A percentile compares a stretch with the other conserved stretches of the same genome.
These are phyloP conservation scores for Odontesthes bonariensis DNA, from an alignment of 2,113 vertebrate species.

Conservation along the genomic window DNA sequence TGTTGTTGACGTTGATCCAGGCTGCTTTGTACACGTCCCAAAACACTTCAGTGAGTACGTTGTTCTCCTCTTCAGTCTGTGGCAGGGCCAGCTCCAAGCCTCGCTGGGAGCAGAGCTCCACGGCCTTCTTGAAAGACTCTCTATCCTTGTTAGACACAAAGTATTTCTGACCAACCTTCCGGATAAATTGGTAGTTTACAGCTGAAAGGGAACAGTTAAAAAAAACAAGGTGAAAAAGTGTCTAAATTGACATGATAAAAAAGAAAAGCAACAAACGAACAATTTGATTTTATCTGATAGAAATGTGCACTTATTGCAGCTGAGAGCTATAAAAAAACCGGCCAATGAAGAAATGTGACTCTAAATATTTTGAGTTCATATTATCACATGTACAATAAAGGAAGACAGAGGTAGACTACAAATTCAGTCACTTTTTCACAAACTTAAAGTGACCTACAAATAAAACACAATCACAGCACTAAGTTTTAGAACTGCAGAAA, in stretches of 20 bases:
- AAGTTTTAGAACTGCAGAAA: too few species aligned
- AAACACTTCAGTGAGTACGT: slow-evolving; percentile 11
- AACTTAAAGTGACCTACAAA: too few species aligned
- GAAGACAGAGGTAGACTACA: too few species aligned
- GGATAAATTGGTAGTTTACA: slow-evolving; percentile 17
- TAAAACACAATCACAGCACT: too few species aligned
- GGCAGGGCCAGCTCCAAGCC: slow-evolving; percentile 48
- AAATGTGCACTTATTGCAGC: too few species aligned
- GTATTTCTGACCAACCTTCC: slow-evolving; percentile 41
- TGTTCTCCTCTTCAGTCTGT: slow-evolving; percentile 40
- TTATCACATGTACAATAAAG: too few species aligned
- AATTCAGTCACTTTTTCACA: too few species aligned
- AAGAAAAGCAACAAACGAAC: not conserved
- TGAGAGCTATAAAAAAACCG: too few species aligned
- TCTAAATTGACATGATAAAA: not conserved
- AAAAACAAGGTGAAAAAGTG: not conserved
- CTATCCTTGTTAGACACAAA: slow-evolving; percentile 40
- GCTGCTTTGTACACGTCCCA: not conserved
- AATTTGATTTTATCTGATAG: too few species aligned
- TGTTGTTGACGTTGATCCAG: slow-evolving; percentile 42
- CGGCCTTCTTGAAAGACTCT: slow-evolving; percentile 19
- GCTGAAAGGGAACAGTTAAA: not conserved
- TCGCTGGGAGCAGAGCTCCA: slow-evolving; percentile 32
- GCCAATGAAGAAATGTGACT: too few species aligned
- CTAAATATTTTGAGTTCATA: too few species aligned